Conservation (phyloP, 2,797 vertebrate species). For the Syndactyla subalaris region DNA sequence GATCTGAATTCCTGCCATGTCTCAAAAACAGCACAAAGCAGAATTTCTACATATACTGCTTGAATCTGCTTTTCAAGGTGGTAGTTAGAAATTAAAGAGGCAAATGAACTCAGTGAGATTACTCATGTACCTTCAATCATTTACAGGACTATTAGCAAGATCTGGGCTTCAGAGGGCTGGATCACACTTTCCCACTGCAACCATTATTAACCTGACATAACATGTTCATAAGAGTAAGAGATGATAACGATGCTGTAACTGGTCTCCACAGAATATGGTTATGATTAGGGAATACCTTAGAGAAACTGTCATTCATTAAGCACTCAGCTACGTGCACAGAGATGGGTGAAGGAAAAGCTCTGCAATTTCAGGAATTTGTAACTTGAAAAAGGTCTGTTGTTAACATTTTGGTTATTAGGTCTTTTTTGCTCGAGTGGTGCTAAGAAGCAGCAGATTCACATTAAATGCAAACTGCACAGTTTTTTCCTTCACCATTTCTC, state of each 20-base stretch:
- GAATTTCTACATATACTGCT: background rate
- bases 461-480: background rate
- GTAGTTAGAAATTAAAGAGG: background rate
- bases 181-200: background rate
- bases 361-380: background rate
- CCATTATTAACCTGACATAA: conserved; percentile 36
- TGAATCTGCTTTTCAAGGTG: background rate
- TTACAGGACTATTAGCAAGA: conserved; percentile 20
- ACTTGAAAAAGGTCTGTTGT: background rate
- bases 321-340: background rate
- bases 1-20: background rate
- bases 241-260: background rate
- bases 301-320: conserved; percentile 15
- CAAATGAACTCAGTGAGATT: background rate
- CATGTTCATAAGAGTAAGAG: background rate
- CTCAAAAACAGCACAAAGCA: background rate
- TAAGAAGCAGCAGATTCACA: background rate
- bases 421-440: background rate
- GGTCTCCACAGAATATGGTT: background rate
- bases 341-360: background rate
- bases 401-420: background rate
- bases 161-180: background rate
- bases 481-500: background rate
- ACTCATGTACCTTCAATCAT: conserved; percentile 3
- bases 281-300: background rate